Percentiles rank a stretch among this genome's conserved stretches.
Conservation (phyloP, 53 echinoderm and acorn worm species). For the Crossaster papposus region DNA sequence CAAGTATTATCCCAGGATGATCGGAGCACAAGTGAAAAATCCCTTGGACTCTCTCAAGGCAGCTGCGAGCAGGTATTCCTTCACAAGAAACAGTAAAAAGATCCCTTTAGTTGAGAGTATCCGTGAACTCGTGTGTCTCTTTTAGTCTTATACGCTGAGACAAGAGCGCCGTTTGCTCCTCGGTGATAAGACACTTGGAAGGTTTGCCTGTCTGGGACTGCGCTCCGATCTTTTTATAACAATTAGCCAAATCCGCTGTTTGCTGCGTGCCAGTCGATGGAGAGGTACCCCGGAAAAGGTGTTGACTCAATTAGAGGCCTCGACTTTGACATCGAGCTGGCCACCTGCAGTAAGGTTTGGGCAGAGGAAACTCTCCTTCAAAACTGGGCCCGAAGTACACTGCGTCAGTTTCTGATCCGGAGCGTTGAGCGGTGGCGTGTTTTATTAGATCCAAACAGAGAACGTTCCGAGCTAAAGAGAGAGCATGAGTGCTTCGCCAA, state of each 20-base stretch:
- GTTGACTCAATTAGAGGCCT: background rate
- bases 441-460: slow-evolving; percentile 27
- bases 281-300: slow-evolving; percentile 30
- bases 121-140: slow-evolving; percentile 9
- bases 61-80: slow-evolving; percentile 10
- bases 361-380: background rate
- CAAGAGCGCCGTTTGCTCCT: background rate
- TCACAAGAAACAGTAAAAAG: background rate
- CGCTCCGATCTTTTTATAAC: slow-evolving; percentile 48
- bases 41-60: slow-evolving; percentile 10
- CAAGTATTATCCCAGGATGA: slow-evolving; percentile 24
- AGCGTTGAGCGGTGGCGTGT: background rate
- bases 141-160: background rate
- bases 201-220: slow-evolving; percentile 12
- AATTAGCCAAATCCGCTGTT: slow-evolving; percentile 54
- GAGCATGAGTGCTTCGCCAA: slow-evolving; percentile 16
- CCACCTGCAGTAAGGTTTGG: background rate
- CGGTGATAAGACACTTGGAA: slow-evolving; percentile 7
- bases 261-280: slow-evolving; percentile 32
- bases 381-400: background rate
- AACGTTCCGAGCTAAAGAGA: background rate
- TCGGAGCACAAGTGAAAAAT: background rate
- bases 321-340: background rate
- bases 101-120: background rate
- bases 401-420: background rate